phyloP scores from a whole-genome alignment of 2,113 vertebrate species.

The Eurystomus gularis region DNA sequence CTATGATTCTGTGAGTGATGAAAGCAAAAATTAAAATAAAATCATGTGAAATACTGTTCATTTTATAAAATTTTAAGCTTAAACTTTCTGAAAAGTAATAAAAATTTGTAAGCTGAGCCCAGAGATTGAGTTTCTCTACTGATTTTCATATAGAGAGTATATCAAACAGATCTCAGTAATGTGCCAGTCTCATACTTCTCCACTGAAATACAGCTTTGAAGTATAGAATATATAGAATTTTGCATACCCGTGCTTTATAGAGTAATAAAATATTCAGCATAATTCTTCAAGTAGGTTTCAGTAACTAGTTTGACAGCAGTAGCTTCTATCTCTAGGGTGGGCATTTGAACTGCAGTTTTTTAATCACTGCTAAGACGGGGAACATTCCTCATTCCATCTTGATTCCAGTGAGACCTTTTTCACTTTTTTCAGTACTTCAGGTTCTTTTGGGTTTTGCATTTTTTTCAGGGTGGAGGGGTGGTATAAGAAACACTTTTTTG shows the following conservation, averaged over 20 bases:
- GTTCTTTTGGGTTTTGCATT: neutral
- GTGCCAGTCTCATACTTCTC: neutral
- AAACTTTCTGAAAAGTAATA: neutral
- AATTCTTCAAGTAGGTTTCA: neutral
- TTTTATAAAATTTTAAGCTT: neutral
- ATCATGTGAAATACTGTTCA: too few relatives aligned
- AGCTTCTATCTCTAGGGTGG: neutral
- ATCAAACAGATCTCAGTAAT: neutral
- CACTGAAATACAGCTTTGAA: neutral
- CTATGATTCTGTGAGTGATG: too few relatives aligned
- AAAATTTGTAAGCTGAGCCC: neutral
- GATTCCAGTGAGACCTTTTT: neutral
- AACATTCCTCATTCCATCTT: neutral
- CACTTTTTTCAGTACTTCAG: neutral
- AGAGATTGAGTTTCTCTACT: neutral
- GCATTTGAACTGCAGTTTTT: neutral
- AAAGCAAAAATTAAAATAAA: too few relatives aligned
- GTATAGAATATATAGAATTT: neutral
- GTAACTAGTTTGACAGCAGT: neutral
- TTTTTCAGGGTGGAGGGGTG: too few relatives aligned
- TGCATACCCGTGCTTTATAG: neutral
- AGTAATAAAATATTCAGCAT: neutral
- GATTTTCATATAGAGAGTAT: neutral
- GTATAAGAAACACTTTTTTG: neutral
- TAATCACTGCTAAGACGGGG: neutral